Evolutionary conservation across 2,797 vertebrate species (phyloP).

Genomic region (Xenentodon cancila): DNA sequence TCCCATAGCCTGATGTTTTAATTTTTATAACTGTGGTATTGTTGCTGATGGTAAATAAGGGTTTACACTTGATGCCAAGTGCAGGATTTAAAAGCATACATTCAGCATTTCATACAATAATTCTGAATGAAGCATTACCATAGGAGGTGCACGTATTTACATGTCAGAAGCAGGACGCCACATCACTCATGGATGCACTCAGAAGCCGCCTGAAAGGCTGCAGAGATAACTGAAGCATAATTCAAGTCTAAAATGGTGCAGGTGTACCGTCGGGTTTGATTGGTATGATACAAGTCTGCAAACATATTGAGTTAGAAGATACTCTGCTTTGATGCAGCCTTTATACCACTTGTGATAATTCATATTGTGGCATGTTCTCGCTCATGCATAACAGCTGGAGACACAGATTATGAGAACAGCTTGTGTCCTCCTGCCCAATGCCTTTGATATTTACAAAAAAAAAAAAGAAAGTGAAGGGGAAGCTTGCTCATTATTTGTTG

Average conservation of each 20-base stretch:
- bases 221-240: constrained; percentile 48
- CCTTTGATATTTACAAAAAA: no score
- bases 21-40: constrained; percentile 51
- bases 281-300: constrained; percentile 37
- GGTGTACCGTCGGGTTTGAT: constrained; percentile 50
- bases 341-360: constrained; percentile 55
- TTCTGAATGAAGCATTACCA: no score
- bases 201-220: constrained; percentile 10
- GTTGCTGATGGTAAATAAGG: no score
- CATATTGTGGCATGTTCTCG: constrained; percentile 27
- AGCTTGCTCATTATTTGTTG: constrained; percentile 1
- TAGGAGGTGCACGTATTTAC: no score
- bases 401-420: constrained; percentile 31
- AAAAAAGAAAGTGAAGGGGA: constrained; percentile 18
- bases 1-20: constrained; percentile 27
- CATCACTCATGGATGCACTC: constrained; percentile 23
- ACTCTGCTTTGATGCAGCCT: constrained; percentile 56
- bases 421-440: constrained; percentile 19
- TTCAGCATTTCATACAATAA: constrained; percentile 66
- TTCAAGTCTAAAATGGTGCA: constrained; percentile 44
- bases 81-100: constrained; percentile 40
- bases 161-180: constrained; percentile 23
- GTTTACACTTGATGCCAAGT: constrained; percentile 72
- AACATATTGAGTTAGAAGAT: constrained; percentile 58
- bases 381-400: constrained; percentile 35